Conservation (phyloP, 2,113 vertebrate species). For the Chloropsis hardwickii region DNA sequence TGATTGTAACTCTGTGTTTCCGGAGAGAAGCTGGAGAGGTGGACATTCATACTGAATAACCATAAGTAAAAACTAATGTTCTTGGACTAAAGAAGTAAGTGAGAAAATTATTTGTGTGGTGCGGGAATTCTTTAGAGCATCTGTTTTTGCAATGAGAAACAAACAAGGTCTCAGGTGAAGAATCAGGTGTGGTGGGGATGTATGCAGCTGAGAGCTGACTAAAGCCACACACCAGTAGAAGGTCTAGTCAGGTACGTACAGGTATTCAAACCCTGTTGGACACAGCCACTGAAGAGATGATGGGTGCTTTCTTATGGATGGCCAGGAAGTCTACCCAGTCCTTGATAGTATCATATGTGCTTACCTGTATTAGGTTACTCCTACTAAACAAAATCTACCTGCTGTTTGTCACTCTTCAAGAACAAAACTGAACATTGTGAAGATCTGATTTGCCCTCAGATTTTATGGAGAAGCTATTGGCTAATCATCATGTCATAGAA, state of each 20-base stretch:
- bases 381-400: neutral
- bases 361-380: neutral
- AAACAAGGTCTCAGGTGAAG: neutral
- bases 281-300: neutral
- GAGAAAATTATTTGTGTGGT: neutral
- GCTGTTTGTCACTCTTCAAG: neutral
- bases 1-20: neutral
- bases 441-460: neutral
- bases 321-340: neutral
- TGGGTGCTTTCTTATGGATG: neutral
- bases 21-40: neutral
- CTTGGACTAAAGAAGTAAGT: neutral
- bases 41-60: neutral
- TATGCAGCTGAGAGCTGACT: neutral
- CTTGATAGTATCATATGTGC: neutral
- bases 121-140: neutral
- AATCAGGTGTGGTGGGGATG: neutral
- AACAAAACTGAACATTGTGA: neutral
- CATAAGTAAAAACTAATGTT: neutral
- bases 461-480: neutral
- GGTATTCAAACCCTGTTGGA: neutral
- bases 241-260: neutral
- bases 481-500: neutral
- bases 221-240: neutral
- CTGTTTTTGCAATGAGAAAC: neutral